These are phyloP conservation scores for Cyprinella venusta DNA, from an alignment of 2,797 vertebrate species.

Conservation along the genomic window DNA sequence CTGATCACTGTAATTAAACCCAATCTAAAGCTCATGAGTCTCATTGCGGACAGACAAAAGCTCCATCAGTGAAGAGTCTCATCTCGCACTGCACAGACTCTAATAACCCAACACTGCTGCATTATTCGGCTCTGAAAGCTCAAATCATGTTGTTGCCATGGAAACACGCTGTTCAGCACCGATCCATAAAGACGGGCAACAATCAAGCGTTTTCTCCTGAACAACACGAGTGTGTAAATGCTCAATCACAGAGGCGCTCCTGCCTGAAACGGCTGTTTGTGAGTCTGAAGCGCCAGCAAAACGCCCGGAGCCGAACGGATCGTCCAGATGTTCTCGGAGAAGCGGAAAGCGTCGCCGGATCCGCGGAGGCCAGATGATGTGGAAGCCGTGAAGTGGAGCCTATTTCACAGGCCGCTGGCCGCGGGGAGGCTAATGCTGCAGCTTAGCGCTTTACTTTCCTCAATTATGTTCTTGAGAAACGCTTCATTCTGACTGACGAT, in stretches of 20 bases:
- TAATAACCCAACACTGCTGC: neutral
- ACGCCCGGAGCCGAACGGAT: slow-evolving; percentile 11
- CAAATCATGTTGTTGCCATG: slow-evolving; percentile 70
- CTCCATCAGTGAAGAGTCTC: neutral
- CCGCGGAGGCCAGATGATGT: slow-evolving; percentile 47
- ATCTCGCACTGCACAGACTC: neutral
- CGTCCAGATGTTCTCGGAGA: neutral
- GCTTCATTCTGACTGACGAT: slow-evolving; percentile 15
- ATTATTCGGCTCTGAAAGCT: slow-evolving; percentile 59
- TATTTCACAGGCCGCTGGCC: slow-evolving; percentile 72
- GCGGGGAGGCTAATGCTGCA: slow-evolving; percentile 56
- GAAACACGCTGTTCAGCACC: slow-evolving; percentile 60
- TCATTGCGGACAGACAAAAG: neutral
- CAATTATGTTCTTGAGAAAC: slow-evolving; percentile 67
- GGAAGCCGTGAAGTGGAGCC: slow-evolving; percentile 67
- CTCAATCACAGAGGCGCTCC: slow-evolving; percentile 19
- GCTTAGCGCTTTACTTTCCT: slow-evolving; percentile 60
- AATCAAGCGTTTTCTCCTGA: slow-evolving; percentile 57
- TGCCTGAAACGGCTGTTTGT: neutral
- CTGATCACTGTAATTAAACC: slow-evolving; percentile 28
- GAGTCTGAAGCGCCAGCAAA: slow-evolving; percentile 60
- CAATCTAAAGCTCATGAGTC: slow-evolving; percentile 1
- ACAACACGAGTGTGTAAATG: slow-evolving; percentile 62
- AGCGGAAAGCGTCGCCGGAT: neutral
- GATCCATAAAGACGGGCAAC: slow-evolving; percentile 56